phyloP scores from a whole-genome alignment of 2,888 invertebrate genomes.

The Macrosiphum euphorbiae region DNA sequence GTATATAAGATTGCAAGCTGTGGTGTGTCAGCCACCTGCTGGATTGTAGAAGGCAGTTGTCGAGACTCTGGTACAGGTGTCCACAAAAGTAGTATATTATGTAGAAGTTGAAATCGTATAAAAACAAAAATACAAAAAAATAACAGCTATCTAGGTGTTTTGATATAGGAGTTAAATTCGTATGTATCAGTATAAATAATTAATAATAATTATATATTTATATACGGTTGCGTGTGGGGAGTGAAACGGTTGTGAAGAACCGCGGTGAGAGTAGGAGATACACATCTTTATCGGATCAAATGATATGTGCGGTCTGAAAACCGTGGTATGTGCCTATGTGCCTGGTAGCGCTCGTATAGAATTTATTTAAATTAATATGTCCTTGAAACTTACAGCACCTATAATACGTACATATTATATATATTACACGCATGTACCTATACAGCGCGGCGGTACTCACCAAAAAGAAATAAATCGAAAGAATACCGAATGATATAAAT shows the following conservation, averaged over 20 bases:
- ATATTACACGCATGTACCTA: not conserved
- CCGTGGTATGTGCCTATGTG: slow-evolving; percentile 11
- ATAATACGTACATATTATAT: too few species aligned
- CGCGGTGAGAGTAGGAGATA: not conserved
- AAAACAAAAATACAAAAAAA: slow-evolving; percentile 30
- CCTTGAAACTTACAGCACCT: slow-evolving; percentile 36
- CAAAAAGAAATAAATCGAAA: slow-evolving; percentile 36
- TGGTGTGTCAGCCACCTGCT: slow-evolving; percentile 45
- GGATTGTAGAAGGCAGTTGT: not conserved
- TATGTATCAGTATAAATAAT: not conserved
- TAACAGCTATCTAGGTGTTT: not conserved
- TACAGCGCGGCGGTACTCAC: not conserved
- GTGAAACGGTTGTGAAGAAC: slow-evolving; percentile 5
- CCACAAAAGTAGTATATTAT: slow-evolving; percentile 1
- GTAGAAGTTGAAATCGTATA: slow-evolving; percentile 14
- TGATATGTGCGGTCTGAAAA: slow-evolving; percentile 15
- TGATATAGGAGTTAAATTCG: not conserved
- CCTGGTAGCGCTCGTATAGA: not conserved
- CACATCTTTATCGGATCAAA: slow-evolving; percentile 17
- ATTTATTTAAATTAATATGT: slow-evolving; percentile 36
- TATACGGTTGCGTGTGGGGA: not conserved
- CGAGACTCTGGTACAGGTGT: slow-evolving; percentile 43
- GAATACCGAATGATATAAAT: not conserved
- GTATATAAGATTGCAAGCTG: slow-evolving; percentile 52
- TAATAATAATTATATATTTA: slow-evolving; percentile 9